Base-by-base conservation (phyloP, 2,113 vertebrate genomes). In the Catharus fuscescens region DNA sequence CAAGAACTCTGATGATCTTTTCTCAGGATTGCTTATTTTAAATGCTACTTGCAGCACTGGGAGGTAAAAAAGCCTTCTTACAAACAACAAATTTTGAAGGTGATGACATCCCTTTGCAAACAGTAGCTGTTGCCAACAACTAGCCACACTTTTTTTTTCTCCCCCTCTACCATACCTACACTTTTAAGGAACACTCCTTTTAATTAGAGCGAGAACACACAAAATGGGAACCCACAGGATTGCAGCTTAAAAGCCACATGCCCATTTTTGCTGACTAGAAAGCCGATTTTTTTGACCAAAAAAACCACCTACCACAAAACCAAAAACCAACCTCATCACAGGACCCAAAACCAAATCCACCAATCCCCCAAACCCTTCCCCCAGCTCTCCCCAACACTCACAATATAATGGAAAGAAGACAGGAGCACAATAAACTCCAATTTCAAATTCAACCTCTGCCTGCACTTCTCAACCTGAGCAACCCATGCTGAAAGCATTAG, bases 71-170 rank as follows among this genome's bases (percentile, higher is more conserved):
- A 92, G 53, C 40, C 0, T 94, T 94, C 92, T 71, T 82, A 90
- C 71, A 94, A 91, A 86, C 86, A 93, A 88, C 90, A 86, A 95
- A 93, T 86, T 92, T 59, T 86, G 95, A 90, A 96, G 95, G 92
- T 93, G 92, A 90, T 88, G 94, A 95, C 90, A 93, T 90, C 93
- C 90, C 92, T 96, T 80, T 92, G 88, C 90, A 97, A 96, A 96
- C 81, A 96, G 90, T 16, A 90, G 69, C 83, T 94, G 72, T 71
- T 93, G 92, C 94, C 93, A 96, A 77, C 81, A 92, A 94, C 50
- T 94, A 91, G 95, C 93, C 95, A 93, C 88, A 74, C 40, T 28
- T 61, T 73, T 34, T 90, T 92, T 93, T 85, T 6, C 57, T 60
- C 53, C 69, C 56, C 61, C 69, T 65, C 83, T 40, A 21, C 56